Conservation (phyloP, 2,797 vertebrate genomes). For the Bufotes viridis region DNA sequence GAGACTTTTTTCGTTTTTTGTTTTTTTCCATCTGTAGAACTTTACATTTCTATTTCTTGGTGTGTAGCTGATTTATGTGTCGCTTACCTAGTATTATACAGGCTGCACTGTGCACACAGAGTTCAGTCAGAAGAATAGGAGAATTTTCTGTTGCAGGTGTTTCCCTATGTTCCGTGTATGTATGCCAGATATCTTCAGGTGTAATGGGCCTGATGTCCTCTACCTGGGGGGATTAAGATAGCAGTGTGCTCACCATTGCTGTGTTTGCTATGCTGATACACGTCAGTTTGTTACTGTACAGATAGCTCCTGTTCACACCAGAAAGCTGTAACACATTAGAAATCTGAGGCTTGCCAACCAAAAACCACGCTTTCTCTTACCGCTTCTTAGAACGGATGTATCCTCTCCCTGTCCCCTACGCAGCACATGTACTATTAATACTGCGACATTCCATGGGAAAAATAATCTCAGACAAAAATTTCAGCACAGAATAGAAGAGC, state of each 20-base stretch:
- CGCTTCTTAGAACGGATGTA: neutral
- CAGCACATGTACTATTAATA: slow-evolving; percentile 38
- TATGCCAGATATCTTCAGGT: too few species aligned
- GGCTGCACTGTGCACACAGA: neutral
- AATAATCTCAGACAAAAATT: neutral
- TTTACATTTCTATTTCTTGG: slow-evolving; percentile 24
- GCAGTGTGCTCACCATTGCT: neutral
- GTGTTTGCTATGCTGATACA: too few species aligned
- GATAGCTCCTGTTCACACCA: neutral
- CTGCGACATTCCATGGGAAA: neutral
- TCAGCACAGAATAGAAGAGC: neutral
- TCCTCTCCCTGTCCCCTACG: neutral
- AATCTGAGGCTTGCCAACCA: neutral
- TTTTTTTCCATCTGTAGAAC: neutral
- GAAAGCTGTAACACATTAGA: neutral
- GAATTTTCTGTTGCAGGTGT: too few species aligned
- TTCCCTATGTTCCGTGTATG: too few species aligned
- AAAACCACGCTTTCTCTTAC: neutral
- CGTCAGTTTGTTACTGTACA: neutral
- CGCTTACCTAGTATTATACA: neutral
- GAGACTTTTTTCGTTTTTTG: neutral
- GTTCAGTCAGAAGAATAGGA: neutral
- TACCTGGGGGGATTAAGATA: too few species aligned
- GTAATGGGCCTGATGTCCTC: neutral
- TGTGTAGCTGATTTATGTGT: slow-evolving; percentile 10